Conservation (phyloP, 2,113 vertebrate species). For the Myanophis thanlyinensis region DNA sequence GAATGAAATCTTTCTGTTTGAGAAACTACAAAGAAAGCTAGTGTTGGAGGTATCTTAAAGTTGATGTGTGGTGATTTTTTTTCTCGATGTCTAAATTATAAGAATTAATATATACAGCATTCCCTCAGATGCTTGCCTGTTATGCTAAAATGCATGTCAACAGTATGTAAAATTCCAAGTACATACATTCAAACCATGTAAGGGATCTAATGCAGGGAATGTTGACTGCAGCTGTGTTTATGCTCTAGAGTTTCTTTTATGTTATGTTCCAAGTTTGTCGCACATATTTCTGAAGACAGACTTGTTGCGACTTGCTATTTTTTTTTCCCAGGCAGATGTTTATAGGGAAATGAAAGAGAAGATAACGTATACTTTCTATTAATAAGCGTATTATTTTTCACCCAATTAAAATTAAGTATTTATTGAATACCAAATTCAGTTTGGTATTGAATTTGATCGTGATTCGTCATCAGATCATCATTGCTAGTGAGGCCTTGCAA, state of each 20-base stretch:
- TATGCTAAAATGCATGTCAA: not conserved
- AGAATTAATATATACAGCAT: not conserved
- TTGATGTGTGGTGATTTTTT: not conserved
- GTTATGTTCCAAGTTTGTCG: not conserved
- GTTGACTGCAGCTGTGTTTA: constrained; percentile 13
- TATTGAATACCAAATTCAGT: not conserved
- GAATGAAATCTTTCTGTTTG: not conserved
- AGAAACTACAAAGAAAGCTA: not conserved
- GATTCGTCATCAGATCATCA: not conserved
- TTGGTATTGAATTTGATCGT: not conserved
- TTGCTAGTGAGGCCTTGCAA: not conserved
- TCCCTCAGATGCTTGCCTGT: not conserved
- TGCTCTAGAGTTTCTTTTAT: constrained; percentile 5
- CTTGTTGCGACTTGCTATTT: constrained; percentile 12
- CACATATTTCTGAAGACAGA: not conserved
- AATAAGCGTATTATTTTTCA: not conserved
- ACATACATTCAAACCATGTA: not conserved
- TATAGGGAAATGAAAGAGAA: not conserved
- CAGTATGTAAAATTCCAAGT: not conserved
- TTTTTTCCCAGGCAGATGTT: not conserved
- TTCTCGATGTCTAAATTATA: not conserved
- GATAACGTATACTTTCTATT: not conserved
- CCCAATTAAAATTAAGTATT: not conserved
- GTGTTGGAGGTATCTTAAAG: not conserved
- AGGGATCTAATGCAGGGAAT: not conserved